These are phyloP conservation scores for Gallinago media DNA, from an alignment of 2,113 vertebrate genomes.

Conservation along the genomic window DNA sequence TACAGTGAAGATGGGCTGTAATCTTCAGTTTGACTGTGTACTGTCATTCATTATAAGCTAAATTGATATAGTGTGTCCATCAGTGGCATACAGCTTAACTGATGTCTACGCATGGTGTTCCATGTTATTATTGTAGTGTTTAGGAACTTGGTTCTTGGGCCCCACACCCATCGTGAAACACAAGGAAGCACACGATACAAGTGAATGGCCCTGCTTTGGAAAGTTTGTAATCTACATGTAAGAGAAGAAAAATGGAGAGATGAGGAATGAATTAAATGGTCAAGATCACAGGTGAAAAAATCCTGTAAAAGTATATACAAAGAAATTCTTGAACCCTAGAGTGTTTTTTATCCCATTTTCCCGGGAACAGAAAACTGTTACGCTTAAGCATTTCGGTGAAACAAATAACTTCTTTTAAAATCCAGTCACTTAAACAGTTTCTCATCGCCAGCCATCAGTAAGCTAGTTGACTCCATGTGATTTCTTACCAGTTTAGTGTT, in stretches of 20 bases:
- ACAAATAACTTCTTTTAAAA: neutral
- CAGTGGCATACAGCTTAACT: neutral
- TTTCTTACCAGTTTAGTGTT: neutral
- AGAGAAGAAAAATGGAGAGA: neutral
- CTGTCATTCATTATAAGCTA: neutral
- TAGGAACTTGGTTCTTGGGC: neutral
- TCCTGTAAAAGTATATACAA: neutral
- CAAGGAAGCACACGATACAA: neutral
- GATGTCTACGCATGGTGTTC: neutral
- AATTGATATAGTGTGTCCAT: neutral
- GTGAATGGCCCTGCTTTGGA: neutral
- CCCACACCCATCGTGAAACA: accelerated
- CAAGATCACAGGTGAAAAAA: neutral
- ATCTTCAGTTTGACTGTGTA: neutral
- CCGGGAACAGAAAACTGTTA: neutral
- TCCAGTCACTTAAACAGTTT: neutral
- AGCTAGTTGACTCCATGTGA: neutral
- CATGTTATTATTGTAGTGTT: neutral
- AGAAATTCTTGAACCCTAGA: neutral
- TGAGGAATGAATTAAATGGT: neutral
- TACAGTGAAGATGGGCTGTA: neutral
- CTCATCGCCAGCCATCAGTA: neutral
- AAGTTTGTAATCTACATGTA: neutral
- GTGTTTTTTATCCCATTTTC: neutral
- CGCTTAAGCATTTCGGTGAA: neutral